A percentile compares a stretch with the other conserved stretches of the same genome.
Evolutionary conservation across 2,113 vertebrate species (phyloP).

Genomic region (Malurus elegans): DNA sequence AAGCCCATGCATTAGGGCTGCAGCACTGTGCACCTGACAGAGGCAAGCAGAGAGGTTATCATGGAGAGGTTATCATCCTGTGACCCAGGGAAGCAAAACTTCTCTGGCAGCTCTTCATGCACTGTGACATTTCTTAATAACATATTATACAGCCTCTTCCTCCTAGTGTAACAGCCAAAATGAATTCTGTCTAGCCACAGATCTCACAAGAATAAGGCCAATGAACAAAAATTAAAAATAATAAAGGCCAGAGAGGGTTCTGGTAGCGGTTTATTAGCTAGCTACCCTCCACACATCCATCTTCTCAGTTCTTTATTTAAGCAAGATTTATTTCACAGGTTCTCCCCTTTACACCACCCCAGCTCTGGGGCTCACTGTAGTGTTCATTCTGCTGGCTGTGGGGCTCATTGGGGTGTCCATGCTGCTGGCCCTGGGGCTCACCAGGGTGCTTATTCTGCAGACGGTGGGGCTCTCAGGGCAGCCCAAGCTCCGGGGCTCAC

Average conservation of each 20-base stretch:
- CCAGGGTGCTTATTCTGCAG: no score
- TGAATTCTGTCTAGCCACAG: background rate
- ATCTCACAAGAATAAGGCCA: background rate
- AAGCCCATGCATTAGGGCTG: slow-evolving; percentile 28
- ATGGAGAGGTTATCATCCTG: background rate
- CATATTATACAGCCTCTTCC: background rate
- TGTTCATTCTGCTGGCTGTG: rapidly evolving
- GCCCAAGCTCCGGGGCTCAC: background rate
- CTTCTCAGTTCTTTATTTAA: background rate
- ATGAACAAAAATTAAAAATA: background rate
- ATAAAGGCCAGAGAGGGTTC: background rate
- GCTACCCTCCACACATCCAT: background rate
- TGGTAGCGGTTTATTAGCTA: rapidly evolving
- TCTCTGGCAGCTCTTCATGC: background rate
- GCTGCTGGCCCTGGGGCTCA: rapidly evolving
- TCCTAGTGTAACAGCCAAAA: background rate
- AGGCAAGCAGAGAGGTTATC: background rate
- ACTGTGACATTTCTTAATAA: background rate
- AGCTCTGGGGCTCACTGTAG: background rate
- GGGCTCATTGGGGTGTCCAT: rapidly evolving
- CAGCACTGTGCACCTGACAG: slow-evolving; percentile 17
- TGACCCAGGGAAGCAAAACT: rapidly evolving
- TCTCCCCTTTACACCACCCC: background rate
- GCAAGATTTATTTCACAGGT: background rate
- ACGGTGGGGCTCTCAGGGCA: background rate